These are phyloP conservation scores for Cyrtorhinus lividipennis DNA, from an alignment of 1,140 invertebrate species.

Conservation along the genomic window DNA sequence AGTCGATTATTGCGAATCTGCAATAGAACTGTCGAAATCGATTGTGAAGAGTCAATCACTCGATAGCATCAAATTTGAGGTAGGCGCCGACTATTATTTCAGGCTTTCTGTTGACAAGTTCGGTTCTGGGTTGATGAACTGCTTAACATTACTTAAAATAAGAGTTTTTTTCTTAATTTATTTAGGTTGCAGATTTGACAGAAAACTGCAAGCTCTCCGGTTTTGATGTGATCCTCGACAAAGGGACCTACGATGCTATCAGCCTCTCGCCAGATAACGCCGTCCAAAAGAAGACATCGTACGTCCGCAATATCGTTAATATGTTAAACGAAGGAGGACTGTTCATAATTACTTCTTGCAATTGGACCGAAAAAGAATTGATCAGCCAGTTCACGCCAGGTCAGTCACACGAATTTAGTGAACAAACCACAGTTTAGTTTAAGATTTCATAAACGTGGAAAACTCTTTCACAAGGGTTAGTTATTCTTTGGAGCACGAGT, in stretches of 20 bases:
- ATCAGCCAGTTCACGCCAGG: conserved; percentile 47
- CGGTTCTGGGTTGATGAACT: not conserved
- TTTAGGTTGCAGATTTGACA: conserved; percentile 17
- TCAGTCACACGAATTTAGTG: no score
- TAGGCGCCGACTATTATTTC: conserved; percentile 26
- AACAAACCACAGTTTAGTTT: no score
- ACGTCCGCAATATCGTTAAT: conserved; percentile 47
- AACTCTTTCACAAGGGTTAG: no score
- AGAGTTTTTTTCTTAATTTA: not conserved
- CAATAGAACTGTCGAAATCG: conserved; percentile 54
- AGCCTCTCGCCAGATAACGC: conserved; percentile 58
- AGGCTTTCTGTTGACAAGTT: no score
- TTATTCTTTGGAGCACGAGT: no score
- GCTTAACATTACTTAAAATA: not conserved
- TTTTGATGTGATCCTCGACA: conserved; percentile 62
- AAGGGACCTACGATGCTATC: conserved; percentile 89
- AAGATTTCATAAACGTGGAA: no score
- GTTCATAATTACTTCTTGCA: conserved; percentile 83
- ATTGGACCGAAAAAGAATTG: conserved; percentile 81
- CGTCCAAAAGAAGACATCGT: conserved; percentile 43
- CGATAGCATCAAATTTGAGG: conserved; percentile 38
- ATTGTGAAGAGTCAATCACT: conserved; percentile 41
- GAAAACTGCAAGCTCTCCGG: conserved; percentile 27
- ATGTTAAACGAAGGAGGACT: conserved; percentile 45
- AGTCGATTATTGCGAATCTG: conserved; percentile 69